Evolutionary conservation across 2,888 invertebrate genomes (phyloP).

Genomic region (Drosophila leonis): DNA sequence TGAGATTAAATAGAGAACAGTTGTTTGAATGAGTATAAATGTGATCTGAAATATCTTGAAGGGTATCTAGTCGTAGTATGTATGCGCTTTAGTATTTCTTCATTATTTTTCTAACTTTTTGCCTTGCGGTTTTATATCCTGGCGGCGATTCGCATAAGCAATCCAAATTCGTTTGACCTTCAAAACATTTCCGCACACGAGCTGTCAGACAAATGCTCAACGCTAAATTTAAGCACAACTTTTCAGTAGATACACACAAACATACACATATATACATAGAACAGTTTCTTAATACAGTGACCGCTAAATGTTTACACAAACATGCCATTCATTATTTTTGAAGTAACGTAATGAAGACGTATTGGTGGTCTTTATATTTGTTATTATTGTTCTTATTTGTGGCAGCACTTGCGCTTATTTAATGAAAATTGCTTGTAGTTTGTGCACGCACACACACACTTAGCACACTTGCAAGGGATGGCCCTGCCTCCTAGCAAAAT

Average conservation of each 20-base stretch:
- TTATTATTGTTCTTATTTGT: conserved; percentile 25
- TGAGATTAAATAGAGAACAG: neutral
- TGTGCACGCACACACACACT: conserved; percentile 36
- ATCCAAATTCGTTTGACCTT: conserved; percentile 59
- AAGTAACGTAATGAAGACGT: conserved; percentile 75
- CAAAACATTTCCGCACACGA: conserved; percentile 39
- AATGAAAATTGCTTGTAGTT: conserved; percentile 79
- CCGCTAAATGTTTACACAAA: conserved; percentile 66
- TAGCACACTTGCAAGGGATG: neutral
- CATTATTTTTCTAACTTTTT: conserved; percentile 17
- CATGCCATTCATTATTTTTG: conserved; percentile 67
- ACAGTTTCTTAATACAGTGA: conserved; percentile 17
- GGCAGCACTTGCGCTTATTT: conserved; percentile 49
- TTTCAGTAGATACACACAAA: conserved; percentile 31
- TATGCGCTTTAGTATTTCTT: neutral
- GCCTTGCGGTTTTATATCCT: conserved; percentile 32
- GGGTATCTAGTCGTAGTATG: conserved; percentile 2
- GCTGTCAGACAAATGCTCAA: conserved; percentile 55
- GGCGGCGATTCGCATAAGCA: conserved; percentile 24
- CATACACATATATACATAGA: conserved; percentile 2
- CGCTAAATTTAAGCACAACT: conserved; percentile 61
- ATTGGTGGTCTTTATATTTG: conserved; percentile 52
- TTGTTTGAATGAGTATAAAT: neutral
- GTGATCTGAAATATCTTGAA: neutral
- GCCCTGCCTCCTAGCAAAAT: conserved; percentile 31